Base-by-base conservation (phyloP, 2,113 vertebrate genomes). In the Mugil cephalus region DNA sequence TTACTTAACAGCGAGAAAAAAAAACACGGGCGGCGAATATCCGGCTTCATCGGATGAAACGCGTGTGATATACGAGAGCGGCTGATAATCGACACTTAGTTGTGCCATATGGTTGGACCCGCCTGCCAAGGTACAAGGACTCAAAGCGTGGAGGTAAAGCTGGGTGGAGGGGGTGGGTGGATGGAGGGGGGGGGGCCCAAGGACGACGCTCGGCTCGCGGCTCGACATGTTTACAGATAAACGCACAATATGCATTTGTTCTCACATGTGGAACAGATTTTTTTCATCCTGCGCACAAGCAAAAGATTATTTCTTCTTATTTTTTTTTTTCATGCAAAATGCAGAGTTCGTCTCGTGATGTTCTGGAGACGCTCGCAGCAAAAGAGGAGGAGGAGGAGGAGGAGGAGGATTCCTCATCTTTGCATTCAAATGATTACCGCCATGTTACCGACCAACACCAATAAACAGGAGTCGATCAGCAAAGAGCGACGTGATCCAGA, bases 101-200 rank as follows among this genome's bases (percentile, higher is more conserved):
- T 82, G 55, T 71, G 82, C 93, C 93, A 94, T 94, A 94, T 94
- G 94, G 78, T 85, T 63, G 78, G 60, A 82, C 77, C 72, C 69
- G 79, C 83, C 87, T 93, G 93, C 93, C 92, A 93, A 93, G 89
- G 89, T 92, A 91, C 90, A 90, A 87, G 91, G 91, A 91, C 91
- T 91, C 74, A 58, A 75, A 85, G 77, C 24, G 64, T 69, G 79
- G 76, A 88, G 85, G 90, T 91, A 82, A 85, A 67, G 47, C n/a
- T n/a, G n/a, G n/a, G n/a, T n/a, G n/a, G n/a, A n/a, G n/a, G n/a
- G n/a, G n/a, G n/a, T n/a, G n/a, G n/a, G n/a, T n/a, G n/a, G n/a
- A n/a, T n/a, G 24, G 24, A 30, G 24, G 24, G 24, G 5, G 5
- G 24, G 24, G 5, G n/a, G n/a, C n/a, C n/a, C 24, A 5, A 30